Conservation (phyloP, 2,888 invertebrate genomes). For the Phaonia tiefii region DNA sequence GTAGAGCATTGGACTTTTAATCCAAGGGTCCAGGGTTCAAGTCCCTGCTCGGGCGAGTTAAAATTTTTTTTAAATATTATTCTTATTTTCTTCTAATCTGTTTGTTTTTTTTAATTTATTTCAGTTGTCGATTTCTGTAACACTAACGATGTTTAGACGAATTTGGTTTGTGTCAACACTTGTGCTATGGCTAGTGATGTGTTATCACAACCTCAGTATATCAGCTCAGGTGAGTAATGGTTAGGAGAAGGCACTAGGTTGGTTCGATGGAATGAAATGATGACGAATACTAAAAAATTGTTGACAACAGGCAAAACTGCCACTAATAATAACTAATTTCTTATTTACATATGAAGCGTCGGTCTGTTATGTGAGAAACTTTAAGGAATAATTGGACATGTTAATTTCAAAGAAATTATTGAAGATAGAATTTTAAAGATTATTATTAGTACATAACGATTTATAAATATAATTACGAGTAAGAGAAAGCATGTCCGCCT, state of each 20-base stretch:
- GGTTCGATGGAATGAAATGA: neutral
- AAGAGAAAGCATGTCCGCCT: no score
- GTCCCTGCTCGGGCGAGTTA: slow-evolving; percentile 80
- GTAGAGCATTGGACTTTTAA: slow-evolving; percentile 81
- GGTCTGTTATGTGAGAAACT: no score
- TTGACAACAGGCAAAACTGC: no score
- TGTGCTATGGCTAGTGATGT: slow-evolving; percentile 63
- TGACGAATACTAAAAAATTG: neutral
- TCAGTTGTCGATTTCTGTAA: slow-evolving; percentile 37
- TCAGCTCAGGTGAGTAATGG: slow-evolving; percentile 60
- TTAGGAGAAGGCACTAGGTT: neutral
- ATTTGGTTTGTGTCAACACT: slow-evolving; percentile 64
- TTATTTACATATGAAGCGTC: no score
- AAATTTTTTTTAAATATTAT: slow-evolving; percentile 62
- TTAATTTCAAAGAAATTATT: slow-evolving; percentile 45
- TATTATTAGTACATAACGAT: slow-evolving; percentile 20
- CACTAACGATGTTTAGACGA: slow-evolving; percentile 60
- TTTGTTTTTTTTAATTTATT: slow-evolving; percentile 44
- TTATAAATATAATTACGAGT: no score
- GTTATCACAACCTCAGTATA: slow-evolving; percentile 57
- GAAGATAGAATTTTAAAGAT: slow-evolving; percentile 54
- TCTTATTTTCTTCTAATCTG: neutral
- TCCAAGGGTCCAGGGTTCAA: slow-evolving; percentile 81
- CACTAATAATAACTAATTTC: no score
- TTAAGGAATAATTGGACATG: neutral